Conservation (phyloP, 1,140 invertebrate genomes). For the Brachionus rotundiformis region DNA sequence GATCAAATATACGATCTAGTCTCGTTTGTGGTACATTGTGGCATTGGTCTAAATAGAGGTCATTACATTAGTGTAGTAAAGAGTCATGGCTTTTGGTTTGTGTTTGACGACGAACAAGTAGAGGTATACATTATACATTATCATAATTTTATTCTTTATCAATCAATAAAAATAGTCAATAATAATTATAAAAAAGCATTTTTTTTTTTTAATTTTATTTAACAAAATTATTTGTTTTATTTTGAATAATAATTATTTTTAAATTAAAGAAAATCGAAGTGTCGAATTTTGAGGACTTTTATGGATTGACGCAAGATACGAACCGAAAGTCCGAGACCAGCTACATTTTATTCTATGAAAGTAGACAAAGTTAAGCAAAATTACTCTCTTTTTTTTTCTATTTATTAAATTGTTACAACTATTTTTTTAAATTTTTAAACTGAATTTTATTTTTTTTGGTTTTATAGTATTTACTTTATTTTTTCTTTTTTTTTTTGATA, state of each 20-base stretch:
- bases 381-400: not conserved
- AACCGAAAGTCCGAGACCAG: conserved; percentile 98
- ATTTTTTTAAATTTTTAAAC: conserved; percentile 6
- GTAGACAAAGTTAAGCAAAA: conserved; percentile 71
- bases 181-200: conserved; percentile 59
- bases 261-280: conserved; percentile 90
- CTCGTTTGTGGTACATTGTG: conserved; percentile 98
- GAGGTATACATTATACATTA: too few relatives aligned
- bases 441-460: conserved; percentile 7
- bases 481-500: not conserved
- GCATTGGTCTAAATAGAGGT: conserved; percentile 94
- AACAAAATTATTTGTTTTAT: conserved; percentile 52
- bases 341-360: conserved; percentile 99
- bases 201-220: not conserved
- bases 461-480: conserved; percentile 1
- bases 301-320: conserved; percentile 93
- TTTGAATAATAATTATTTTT: conserved; percentile 10
- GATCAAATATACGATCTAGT: conserved; percentile 96
- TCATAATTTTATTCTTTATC: too few relatives aligned
- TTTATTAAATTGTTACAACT: conserved; percentile 10
- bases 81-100: conserved; percentile 95
- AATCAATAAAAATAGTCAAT: too few relatives aligned
- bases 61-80: conserved; percentile 99
- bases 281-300: conserved; percentile 98
- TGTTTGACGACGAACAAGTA: conserved; percentile 99